Evolutionary conservation across 2,888 invertebrate genomes (phyloP), one percentile per base, ranked within the genome.

Genomic region (Pandemis cinnamomeana): DNA sequence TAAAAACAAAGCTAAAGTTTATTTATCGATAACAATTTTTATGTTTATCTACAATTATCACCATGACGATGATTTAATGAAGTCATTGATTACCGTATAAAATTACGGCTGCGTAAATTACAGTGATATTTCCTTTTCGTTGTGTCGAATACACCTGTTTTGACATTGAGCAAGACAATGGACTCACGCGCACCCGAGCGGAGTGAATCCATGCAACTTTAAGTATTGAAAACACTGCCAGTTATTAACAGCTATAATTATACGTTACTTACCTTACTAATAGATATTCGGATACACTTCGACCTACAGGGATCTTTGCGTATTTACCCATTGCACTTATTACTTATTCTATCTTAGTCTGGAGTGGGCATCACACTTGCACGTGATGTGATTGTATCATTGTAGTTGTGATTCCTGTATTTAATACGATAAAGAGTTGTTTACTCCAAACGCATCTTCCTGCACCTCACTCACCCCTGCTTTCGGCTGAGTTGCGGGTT

Each of bases 81-180:
- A 68, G 55, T 63, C 53, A 72, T 68, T 72, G 68, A 73, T 51
- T 66, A 70, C 69, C 60, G 64, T 73, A 70, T 60, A 53, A 42
- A 66, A 73, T 69, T 66, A 69, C 63, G n/a, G 13, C 15, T 36
- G 58, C 60, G 64, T 70, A 60, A 73, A 70, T 70, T 62, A 63
- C 72, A 42, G 63, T 60, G 60, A 69, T 73, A 64, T 66, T 73
- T 61, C 64, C 69, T 64, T 73, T 66, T 64, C 73, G 71, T 27
- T 67, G 66, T 73, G 75, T 61, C 79, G 77, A 79, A 81, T 82
- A 80, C 84, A 88, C 85, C 83, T 86, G 86, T 82, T 83, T 79
- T 83, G 85, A 83, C 86, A 88, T 87, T 89, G 84, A 80, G 80
- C 46, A 15, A 11, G 41, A 55, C 62, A 44, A 58, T 61, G 46